Percentiles rank a stretch among this genome's conserved stretches.
These are phyloP conservation scores for Origma solitaria DNA, from an alignment of 2,113 vertebrate genomes.

Conservation along the genomic window DNA sequence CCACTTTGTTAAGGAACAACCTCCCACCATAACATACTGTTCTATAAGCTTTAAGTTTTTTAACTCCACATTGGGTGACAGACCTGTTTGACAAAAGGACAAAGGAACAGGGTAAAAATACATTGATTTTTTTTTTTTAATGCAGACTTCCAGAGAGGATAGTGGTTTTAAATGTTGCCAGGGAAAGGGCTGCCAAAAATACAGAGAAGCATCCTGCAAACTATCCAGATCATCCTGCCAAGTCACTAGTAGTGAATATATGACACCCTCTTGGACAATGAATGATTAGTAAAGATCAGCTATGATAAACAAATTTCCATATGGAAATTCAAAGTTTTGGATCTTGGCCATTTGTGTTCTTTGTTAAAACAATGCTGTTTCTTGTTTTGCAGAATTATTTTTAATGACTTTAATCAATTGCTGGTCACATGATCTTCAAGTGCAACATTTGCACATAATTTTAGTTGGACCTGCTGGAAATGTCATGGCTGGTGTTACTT, in stretches of 20 bases:
- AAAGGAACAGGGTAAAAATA: not conserved
- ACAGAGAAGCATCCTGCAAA: not conserved
- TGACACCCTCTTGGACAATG: not conserved
- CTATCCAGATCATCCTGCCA: not conserved
- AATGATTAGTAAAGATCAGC: not conserved
- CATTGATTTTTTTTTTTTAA: not conserved
- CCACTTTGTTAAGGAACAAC: not conserved
- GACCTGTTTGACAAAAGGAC: not conserved
- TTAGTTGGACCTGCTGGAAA: not conserved
- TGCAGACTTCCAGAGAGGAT: not conserved
- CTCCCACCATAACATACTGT: not conserved
- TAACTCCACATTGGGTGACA: not conserved
- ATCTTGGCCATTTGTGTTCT: not conserved
- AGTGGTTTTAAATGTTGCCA: not conserved
- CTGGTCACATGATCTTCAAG: not conserved
- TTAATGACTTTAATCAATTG: not conserved
- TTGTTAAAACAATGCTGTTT: not conserved
- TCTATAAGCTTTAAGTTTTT: not conserved
- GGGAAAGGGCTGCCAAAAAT: not conserved
- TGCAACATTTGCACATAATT: not conserved
- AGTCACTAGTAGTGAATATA: not conserved
- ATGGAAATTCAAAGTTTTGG: not conserved
- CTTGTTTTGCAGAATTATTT: not conserved
- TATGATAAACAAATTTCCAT: not conserved
- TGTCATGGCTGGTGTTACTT: not conserved